Evolutionary conservation across 2,797 vertebrate species (phyloP).

Genomic region (Acanthurus leucopareius): DNA sequence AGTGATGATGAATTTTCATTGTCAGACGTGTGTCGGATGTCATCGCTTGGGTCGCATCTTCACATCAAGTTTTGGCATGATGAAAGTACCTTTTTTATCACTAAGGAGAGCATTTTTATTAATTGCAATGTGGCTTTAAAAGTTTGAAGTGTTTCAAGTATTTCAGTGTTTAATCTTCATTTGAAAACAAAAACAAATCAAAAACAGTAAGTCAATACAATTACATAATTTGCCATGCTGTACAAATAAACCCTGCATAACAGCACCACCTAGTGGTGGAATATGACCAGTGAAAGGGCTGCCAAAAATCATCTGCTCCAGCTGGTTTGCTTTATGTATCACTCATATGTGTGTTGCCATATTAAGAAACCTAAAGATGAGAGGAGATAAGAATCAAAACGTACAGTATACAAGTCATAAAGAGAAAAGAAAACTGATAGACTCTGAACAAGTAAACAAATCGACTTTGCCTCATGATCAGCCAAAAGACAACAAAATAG

Average conservation of each 20-base stretch:
- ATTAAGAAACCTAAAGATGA: neutral
- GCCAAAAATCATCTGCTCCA: neutral
- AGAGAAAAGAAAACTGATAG: neutral
- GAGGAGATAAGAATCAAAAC: neutral
- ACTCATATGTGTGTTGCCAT: neutral
- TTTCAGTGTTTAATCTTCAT: neutral
- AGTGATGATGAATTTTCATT: too few relatives aligned
- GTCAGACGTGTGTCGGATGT: too few relatives aligned
- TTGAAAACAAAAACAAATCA: neutral
- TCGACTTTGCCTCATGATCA: neutral
- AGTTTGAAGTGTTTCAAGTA: neutral
- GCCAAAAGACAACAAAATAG: neutral
- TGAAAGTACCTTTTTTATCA: too few relatives aligned
- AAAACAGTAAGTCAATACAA: neutral
- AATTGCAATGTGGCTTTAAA: too few relatives aligned
- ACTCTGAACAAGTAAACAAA: neutral
- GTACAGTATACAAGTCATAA: neutral
- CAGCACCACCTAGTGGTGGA: slow-evolving; percentile 42
- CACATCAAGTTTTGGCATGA: too few relatives aligned
- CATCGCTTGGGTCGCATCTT: too few relatives aligned
- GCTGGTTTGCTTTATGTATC: neutral
- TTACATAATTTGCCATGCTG: neutral
- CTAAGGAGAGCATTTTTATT: too few relatives aligned
- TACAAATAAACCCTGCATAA: neutral
- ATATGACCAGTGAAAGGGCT: neutral